phyloP scores from a whole-genome alignment of 1,140 invertebrate genomes.

The Platyscapa corneri region DNA sequence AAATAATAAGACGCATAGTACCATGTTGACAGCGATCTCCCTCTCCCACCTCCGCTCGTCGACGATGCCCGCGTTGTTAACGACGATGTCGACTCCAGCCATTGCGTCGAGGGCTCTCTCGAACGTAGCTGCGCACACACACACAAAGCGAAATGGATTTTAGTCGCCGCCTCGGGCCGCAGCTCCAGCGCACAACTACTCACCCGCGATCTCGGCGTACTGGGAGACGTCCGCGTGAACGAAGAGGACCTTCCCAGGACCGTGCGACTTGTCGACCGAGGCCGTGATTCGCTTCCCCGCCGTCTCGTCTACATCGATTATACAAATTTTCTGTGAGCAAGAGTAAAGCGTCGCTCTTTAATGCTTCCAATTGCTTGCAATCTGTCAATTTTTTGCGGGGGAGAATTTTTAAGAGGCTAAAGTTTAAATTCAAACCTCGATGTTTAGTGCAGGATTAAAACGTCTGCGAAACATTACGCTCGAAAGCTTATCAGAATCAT shows the following conservation, averaged over 20 bases:
- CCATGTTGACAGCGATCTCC: slow-evolving; percentile 71
- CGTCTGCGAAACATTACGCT: no score
- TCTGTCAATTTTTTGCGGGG: no score
- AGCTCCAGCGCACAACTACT: neutral
- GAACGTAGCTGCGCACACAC: slow-evolving; percentile 27
- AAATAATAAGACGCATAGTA: slow-evolving; percentile 48
- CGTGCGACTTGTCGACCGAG: slow-evolving; percentile 60
- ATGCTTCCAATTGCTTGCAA: no score
- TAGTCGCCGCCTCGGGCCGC: neutral
- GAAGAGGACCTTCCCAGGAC: slow-evolving; percentile 60
- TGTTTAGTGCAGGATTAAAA: no score
- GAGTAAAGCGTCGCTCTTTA: neutral
- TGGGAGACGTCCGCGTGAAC: slow-evolving; percentile 62
- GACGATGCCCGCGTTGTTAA: slow-evolving; percentile 78
- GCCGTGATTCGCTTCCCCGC: slow-evolving; percentile 52
- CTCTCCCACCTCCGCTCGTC: slow-evolving; percentile 73
- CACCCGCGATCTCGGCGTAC: slow-evolving; percentile 59
- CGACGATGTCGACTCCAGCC: slow-evolving; percentile 75
- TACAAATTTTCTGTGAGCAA: slow-evolving; percentile 61
- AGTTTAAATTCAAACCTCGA: no score
- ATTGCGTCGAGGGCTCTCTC: neutral
- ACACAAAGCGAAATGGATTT: neutral
- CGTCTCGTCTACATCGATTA: slow-evolving; percentile 62
- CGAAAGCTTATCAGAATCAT: no score
- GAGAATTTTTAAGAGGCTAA: no score